These are phyloP conservation scores for Microcebus lehilahytsara DNA, from an alignment of 2,113 vertebrate species.

Conservation along the genomic window DNA sequence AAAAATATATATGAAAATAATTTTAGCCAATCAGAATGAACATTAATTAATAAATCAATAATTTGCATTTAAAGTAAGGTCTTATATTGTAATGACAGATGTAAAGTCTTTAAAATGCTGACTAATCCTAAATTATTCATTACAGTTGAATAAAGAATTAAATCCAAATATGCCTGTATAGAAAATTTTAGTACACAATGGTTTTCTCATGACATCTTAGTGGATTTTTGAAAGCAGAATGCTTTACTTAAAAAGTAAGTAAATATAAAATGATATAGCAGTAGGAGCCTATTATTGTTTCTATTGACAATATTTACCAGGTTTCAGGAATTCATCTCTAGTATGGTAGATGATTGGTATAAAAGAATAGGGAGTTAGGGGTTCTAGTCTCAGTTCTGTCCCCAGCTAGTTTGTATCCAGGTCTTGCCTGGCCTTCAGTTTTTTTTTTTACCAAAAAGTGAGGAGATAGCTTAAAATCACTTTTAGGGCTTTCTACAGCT, in stretches of 20 bases:
- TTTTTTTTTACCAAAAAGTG: not conserved
- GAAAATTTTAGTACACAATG: not conserved
- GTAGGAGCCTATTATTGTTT: not conserved
- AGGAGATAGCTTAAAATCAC: not conserved
- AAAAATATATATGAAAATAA: not conserved
- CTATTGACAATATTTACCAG: not conserved
- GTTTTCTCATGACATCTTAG: not conserved
- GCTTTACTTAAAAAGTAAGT: not conserved
- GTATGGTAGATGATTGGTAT: not conserved
- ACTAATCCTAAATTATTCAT: not conserved
- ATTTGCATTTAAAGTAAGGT: not conserved
- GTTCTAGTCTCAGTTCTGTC: not conserved
- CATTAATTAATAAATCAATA: conserved; percentile 12
- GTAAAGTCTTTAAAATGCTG: not conserved
- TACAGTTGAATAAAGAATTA: not conserved
- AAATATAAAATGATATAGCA: not conserved
- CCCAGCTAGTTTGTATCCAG: not conserved
- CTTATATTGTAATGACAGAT: not conserved
- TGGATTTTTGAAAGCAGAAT: conserved; percentile 15
- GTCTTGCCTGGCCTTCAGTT: not conserved
- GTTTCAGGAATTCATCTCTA: not conserved
- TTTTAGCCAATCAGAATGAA: not conserved
- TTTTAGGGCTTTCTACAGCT: not conserved
- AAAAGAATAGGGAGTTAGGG: not conserved
- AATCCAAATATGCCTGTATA: not conserved